phyloP scores from a whole-genome alignment of 2,888 invertebrate species.

The Platynereis dumerilii region DNA sequence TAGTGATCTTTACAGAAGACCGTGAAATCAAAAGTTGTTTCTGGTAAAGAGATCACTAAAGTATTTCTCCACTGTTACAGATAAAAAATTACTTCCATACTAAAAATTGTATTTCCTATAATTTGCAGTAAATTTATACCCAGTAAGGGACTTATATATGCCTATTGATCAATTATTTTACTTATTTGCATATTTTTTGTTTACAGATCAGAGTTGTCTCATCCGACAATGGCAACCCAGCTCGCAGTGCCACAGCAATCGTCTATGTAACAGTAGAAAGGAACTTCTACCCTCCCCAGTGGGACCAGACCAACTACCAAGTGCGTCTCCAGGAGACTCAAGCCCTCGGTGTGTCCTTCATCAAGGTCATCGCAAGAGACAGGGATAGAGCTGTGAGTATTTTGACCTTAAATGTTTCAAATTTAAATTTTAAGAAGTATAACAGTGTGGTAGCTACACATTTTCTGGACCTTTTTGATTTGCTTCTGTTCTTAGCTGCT shows the following conservation, averaged over 20 bases:
- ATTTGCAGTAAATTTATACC: too few relatives aligned
- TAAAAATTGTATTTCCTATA: too few relatives aligned
- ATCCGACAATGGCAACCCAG: conserved; percentile 48
- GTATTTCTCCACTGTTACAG: too few relatives aligned
- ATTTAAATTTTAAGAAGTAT: neutral
- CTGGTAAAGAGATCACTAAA: too few relatives aligned
- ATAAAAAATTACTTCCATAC: too few relatives aligned
- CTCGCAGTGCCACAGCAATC: conserved; percentile 36
- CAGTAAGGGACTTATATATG: too few relatives aligned
- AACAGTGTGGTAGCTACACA: neutral
- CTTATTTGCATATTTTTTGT: neutral
- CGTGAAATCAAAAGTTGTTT: too few relatives aligned
- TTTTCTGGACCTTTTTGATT: too few relatives aligned
- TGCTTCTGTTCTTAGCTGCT: too few relatives aligned
- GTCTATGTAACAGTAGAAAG: conserved; percentile 43
- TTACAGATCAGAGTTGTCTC: conserved; percentile 54
- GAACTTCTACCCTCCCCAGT: conserved; percentile 47
- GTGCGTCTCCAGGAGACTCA: conserved; percentile 34
- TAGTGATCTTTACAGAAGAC: too few relatives aligned
- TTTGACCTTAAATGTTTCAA: neutral
- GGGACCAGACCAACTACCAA: conserved; percentile 29
- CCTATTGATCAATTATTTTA: too few relatives aligned
- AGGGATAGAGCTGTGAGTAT: conserved; percentile 8
- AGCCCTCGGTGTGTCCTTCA: conserved; percentile 30
- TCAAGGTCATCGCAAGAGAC: conserved; percentile 29